A percentile compares a stretch with the other conserved stretches of the same genome.
Evolutionary conservation across 1,140 invertebrate species (phyloP).

Genomic region (Cydia pomonella): DNA sequence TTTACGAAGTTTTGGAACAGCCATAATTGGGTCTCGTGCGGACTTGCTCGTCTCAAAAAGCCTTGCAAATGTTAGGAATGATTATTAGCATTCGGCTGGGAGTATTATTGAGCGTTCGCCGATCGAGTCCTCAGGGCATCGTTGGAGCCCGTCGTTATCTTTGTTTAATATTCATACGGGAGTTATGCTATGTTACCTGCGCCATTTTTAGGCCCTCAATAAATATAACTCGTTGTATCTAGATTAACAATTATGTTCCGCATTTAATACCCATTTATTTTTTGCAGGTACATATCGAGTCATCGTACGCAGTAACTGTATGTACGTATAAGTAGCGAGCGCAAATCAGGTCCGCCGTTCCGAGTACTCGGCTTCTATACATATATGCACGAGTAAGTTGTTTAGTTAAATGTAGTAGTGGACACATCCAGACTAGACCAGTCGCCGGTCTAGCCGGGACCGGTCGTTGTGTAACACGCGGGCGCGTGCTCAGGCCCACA

Average conservation of each 20-base stretch:
- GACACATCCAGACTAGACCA: constrained; percentile 29
- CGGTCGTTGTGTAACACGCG: constrained; percentile 35
- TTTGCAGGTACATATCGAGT: constrained; percentile 19
- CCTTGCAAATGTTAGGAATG: constrained; percentile 38
- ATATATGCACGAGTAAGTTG: constrained; percentile 25
- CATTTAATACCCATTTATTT: constrained; percentile 14
- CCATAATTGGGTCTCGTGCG: constrained; percentile 60
- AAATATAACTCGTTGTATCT: constrained; percentile 28
- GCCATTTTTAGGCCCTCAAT: constrained; percentile 3
- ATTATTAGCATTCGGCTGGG: constrained; percentile 24
- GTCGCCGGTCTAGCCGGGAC: constrained; percentile 30
- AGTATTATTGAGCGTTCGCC: constrained; percentile 18
- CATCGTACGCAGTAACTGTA: background rate
- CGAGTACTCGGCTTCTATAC: constrained; percentile 9
- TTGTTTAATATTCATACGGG: constrained; percentile 34
- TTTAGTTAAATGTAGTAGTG: constrained; percentile 33
- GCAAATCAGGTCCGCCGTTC: constrained; percentile 30
- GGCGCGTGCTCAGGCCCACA: constrained; percentile 3
- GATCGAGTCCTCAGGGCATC: constrained; percentile 29
- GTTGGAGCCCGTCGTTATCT: constrained; percentile 33
- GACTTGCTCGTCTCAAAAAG: constrained; percentile 43
- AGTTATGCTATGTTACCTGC: constrained; percentile 20
- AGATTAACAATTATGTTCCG: constrained; percentile 31
- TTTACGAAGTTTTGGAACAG: constrained; percentile 56
- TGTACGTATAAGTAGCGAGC: constrained; percentile 15